A percentile compares a stretch with the other conserved stretches of the same genome.
Conservation (phyloP, 2,888 invertebrate species). For the Pegoplata infirma region DNA sequence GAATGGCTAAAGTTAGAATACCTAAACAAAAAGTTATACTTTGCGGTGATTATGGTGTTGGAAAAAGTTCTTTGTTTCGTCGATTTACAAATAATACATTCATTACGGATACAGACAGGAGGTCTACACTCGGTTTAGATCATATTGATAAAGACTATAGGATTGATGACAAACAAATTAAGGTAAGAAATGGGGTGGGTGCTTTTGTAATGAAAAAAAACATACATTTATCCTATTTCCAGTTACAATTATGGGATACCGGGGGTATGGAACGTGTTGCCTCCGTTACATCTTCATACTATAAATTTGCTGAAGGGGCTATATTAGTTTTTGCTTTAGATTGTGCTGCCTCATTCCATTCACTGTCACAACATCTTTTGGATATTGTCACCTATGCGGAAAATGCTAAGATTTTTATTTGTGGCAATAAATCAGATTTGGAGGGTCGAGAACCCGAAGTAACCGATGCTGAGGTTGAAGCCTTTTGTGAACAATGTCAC, state of each 20-base stretch:
- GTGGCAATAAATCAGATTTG: conserved; percentile 94
- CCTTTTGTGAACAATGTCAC: conserved; percentile 95
- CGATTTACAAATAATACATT: conserved; percentile 86
- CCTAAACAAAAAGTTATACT: conserved; percentile 95
- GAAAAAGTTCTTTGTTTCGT: conserved; percentile 95
- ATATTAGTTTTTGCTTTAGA: conserved; percentile 94
- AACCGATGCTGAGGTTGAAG: conserved; percentile 91
- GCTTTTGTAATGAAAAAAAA: background rate
- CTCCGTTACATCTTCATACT: conserved; percentile 96
- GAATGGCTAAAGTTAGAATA: conserved; percentile 89
- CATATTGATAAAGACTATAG: conserved; percentile 91
- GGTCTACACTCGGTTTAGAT: conserved; percentile 94
- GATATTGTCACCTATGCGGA: conserved; percentile 96
- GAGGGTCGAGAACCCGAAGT: conserved; percentile 86
- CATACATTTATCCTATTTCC: conserved; percentile 42
- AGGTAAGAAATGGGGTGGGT: conserved; percentile 62
- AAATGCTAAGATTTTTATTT: conserved; percentile 95
- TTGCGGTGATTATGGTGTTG: conserved; percentile 97
- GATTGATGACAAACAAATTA: conserved; percentile 83
- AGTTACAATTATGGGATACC: conserved; percentile 97
- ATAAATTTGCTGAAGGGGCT: conserved; percentile 96
- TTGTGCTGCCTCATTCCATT: conserved; percentile 94
- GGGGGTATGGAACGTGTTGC: conserved; percentile 98
- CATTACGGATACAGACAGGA: conserved; percentile 88
- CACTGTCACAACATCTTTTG: conserved; percentile 92